Percentiles rank a stretch among this genome's conserved stretches.
Conservation (phyloP, 2,888 invertebrate genomes). For the Oxycera nigricornis region DNA sequence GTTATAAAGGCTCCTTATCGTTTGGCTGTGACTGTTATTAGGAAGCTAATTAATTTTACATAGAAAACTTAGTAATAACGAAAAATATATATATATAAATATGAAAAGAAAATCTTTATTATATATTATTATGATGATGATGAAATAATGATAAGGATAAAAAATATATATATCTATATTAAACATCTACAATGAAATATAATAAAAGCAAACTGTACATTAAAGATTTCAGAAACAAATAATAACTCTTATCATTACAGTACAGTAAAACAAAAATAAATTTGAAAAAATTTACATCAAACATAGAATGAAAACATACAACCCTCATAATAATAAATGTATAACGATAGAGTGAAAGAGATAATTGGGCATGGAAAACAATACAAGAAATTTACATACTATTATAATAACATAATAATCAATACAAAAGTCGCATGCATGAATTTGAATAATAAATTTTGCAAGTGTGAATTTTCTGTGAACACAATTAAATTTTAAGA, state of each 20-base stretch:
- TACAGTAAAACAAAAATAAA: conserved; percentile 15
- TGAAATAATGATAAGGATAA: conserved; percentile 28
- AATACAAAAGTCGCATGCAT: conserved; percentile 24
- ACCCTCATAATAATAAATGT: conserved; percentile 34
- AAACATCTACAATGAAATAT: not conserved
- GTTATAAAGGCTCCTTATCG: conserved; percentile 48
- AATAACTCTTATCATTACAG: conserved; percentile 29
- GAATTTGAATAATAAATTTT: conserved; percentile 10
- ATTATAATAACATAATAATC: conserved; percentile 26
- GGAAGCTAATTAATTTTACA: conserved; percentile 42
- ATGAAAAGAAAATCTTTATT: conserved; percentile 24
- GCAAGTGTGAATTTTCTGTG: not conserved
- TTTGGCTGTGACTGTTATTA: conserved; percentile 51
- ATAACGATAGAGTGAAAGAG: conserved; percentile 14
- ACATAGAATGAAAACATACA: conserved; percentile 26
- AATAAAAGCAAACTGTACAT: conserved; percentile 14
- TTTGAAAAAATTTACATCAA: conserved; percentile 10
- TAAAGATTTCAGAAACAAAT: no score
- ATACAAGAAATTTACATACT: conserved; percentile 25
- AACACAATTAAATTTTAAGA: conserved; percentile 1
- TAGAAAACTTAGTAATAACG: conserved; percentile 29
- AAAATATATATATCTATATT: conserved; percentile 20
- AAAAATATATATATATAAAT: conserved; percentile 36
- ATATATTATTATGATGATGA: conserved; percentile 29
- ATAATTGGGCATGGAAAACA: conserved; percentile 15